These are phyloP conservation scores for Eulimnadia texana DNA, from an alignment of 1,140 invertebrate species.

Conservation along the genomic window DNA sequence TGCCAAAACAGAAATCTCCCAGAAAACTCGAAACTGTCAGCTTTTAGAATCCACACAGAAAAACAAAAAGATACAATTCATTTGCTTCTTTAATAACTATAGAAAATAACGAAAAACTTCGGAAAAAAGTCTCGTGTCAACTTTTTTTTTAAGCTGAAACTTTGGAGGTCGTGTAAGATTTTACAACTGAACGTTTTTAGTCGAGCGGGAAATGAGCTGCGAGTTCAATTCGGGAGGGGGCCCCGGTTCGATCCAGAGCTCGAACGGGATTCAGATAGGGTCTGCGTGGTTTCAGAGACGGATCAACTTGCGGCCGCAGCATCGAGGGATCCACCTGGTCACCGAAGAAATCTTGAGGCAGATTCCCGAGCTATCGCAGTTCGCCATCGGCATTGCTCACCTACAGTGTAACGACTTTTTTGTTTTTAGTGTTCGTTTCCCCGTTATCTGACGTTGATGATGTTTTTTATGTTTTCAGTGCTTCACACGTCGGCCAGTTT, in stretches of 20 bases:
- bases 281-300: conserved; percentile 94
- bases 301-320: conserved; percentile 83
- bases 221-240: conserved; percentile 15
- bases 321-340: conserved; percentile 84
- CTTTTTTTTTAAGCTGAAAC: no score
- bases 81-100: no score
- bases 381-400: conserved; percentile 84
- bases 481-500: conserved; percentile 93
- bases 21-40: no score
- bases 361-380: conserved; percentile 80
- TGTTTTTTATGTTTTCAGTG: conserved; percentile 48
- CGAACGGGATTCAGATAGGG: conserved; percentile 70
- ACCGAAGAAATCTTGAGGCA: conserved; percentile 87
- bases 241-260: conserved; percentile 46
- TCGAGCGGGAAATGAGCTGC: conserved; percentile 9
- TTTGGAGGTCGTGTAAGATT: no score
- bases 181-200: no score
- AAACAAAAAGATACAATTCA: no score
- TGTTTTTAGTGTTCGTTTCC: neutral
- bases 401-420: conserved; percentile 71
- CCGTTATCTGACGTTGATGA: conserved; percentile 21
- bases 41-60: no score
- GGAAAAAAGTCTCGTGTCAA: no score
- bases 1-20: no score
- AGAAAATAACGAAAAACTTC: no score